A percentile compares a stretch with the other conserved stretches of the same genome.
phyloP scores from a whole-genome alignment of 2,113 vertebrate genomes.

The Rhadina sibilatrix region DNA sequence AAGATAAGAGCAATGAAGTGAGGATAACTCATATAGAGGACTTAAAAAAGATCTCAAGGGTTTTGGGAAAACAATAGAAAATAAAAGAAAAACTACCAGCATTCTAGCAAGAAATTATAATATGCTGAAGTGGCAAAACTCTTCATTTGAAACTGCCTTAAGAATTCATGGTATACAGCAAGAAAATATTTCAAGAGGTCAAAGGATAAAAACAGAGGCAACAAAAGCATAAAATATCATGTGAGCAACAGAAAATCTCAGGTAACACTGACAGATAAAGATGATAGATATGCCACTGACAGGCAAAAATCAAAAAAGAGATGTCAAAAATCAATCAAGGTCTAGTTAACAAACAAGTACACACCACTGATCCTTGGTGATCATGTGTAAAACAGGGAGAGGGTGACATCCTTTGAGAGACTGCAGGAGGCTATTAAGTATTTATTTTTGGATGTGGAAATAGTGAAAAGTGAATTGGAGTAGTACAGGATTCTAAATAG shows the following conservation, averaged over 20 bases:
- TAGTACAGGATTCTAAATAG: not conserved
- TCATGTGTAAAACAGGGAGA: not conserved
- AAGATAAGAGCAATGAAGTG: not conserved
- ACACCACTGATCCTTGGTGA: not conserved
- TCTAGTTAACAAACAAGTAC: not conserved
- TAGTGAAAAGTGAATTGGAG: not conserved
- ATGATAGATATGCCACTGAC: not conserved
- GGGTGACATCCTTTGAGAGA: not conserved
- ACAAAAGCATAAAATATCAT: not conserved
- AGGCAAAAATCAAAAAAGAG: not conserved
- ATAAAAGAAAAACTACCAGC: not conserved
- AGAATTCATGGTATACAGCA: not conserved
- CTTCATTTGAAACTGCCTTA: not conserved
- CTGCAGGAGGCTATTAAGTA: not conserved
- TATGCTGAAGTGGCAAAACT: not conserved
- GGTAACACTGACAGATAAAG: not conserved
- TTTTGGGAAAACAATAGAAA: not conserved
- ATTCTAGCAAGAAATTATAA: not conserved
- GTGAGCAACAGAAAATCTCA: not conserved
- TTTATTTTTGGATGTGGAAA: not conserved
- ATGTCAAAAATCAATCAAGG: not conserved
- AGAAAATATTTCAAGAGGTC: not conserved
- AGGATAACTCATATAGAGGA: not conserved
- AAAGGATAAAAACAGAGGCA: not conserved
- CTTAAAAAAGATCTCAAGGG: not conserved